Base-by-base conservation (phyloP, 2,113 vertebrate species). In the Entelurus aequoreus region DNA sequence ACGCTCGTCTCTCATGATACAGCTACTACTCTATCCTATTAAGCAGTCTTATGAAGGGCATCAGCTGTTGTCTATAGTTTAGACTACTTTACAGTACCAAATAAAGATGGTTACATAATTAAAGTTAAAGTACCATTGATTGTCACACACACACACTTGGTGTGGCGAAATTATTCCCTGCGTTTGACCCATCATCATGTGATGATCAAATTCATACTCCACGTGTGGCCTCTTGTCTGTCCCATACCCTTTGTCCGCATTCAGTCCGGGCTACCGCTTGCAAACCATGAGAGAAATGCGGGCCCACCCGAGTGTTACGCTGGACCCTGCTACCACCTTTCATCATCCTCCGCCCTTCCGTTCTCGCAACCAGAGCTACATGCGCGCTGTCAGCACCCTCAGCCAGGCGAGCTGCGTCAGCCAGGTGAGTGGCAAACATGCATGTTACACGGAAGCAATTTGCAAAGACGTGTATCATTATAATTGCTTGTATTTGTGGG, bases 391-490 rank as follows among this genome's bases (percentile, higher is more conserved):
- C 89, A 99, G 97, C 94, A 99, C 94, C 56, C 93, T 99, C 88
- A 99, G 97, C 89, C 96, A 99, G 91, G 97, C 97, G 90, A 99
- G 97, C 96, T 99, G 97, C 79, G 89, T 98, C 85, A 99, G 97
- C 93, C 97, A 99, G 97, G 97, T 99, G 88, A 91, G 91, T 90
- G 63, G 66, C 21, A 42, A 74, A 66, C 62, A 56, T 51, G 75
- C 14, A 38, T 60, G 67, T n/a, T 5, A 48, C 55, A 71, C 46
- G 55, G 73, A 53, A 40, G 70, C 50, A 68, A 68, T 60, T 64
- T 35, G 60, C 35, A 51, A 28, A 77, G 48, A 58, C 47, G 48
- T 44, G 10, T 63, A 14, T 36, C 47, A 11, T 36, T 10, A 52
- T 5, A 52, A 37, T 21, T 16, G 46, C 35, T 9, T 59, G 44